Conservation (phyloP, 1,140 invertebrate genomes). For the Heliconius congener region DNA sequence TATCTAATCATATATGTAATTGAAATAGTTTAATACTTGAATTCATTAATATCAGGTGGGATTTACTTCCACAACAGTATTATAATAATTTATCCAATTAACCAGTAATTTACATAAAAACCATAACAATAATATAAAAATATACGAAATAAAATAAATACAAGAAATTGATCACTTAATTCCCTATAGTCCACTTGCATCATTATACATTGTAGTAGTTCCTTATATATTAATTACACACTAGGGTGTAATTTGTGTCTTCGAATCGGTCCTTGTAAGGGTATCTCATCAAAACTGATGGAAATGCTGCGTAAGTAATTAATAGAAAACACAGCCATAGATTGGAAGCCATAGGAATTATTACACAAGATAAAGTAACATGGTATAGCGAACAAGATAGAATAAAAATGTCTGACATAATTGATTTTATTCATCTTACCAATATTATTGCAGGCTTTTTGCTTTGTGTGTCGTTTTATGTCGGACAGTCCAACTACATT, state of each 20-base stretch:
- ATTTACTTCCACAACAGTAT: no score
- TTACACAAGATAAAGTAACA: neutral
- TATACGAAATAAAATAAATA: neutral
- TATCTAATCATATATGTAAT: no score
- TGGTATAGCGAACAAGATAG: neutral
- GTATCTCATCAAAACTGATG: neutral
- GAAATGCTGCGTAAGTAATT: conserved; percentile 1
- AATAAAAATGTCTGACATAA: neutral
- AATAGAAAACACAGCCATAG: neutral
- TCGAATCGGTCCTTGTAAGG: neutral
- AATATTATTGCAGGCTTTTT: no score
- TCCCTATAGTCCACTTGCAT: neutral
- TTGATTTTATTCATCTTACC: no score
- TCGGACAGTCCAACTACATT: no score
- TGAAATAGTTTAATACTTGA: no score
- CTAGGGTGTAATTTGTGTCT: neutral
- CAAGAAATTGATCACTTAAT: neutral
- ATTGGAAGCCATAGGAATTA: neutral
- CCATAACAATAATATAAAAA: no score
- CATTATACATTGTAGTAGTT: neutral
- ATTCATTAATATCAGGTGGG: no score
- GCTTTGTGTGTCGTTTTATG: no score
- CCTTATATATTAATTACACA: neutral
- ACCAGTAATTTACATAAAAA: no score
- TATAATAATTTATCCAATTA: no score